Percentiles rank a stretch among this genome's conserved stretches.
Conservation (phyloP, 1,140 invertebrate species). For the Olivierus martensii region DNA sequence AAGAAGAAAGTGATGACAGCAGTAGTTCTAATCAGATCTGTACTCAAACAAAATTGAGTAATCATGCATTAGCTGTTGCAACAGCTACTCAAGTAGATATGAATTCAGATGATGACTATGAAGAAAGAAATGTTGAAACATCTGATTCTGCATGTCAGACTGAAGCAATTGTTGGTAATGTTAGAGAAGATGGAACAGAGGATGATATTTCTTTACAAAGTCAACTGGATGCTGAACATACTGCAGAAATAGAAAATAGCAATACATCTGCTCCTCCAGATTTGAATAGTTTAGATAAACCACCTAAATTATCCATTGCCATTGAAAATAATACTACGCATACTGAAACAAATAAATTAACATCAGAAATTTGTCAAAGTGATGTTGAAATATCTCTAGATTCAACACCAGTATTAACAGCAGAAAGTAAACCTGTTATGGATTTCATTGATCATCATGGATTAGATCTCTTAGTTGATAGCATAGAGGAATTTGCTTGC, state of each 20-base stretch:
- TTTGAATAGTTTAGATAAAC: no score
- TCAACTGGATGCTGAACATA: no score
- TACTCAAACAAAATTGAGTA: background rate
- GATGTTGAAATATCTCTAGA: background rate
- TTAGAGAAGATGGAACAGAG: background rate
- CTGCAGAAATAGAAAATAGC: no score
- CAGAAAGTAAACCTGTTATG: slow-evolving; percentile 18
- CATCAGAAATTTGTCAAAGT: no score
- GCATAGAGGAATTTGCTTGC: slow-evolving; percentile 44
- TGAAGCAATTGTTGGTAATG: slow-evolving; percentile 3
- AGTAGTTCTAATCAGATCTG: background rate
- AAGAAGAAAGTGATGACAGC: slow-evolving; percentile 12
- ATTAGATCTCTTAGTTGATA: slow-evolving; percentile 62
- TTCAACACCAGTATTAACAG: slow-evolving; percentile 10
- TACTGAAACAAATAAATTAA: no score
- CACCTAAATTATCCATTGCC: no score
- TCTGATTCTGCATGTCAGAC: slow-evolving; percentile 17
- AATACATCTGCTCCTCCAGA: no score
- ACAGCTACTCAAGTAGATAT: slow-evolving; percentile 17
- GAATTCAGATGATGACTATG: slow-evolving; percentile 16
- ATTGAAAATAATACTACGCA: no score
- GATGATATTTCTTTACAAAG: background rate
- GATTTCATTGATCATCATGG: slow-evolving; percentile 36
- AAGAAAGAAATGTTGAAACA: slow-evolving; percentile 8
- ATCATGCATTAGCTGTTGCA: slow-evolving; percentile 4